Percentiles rank a stretch among this genome's conserved stretches.
phyloP scores from a whole-genome alignment of 2,888 invertebrate species.

The Hemithea aestivaria region DNA sequence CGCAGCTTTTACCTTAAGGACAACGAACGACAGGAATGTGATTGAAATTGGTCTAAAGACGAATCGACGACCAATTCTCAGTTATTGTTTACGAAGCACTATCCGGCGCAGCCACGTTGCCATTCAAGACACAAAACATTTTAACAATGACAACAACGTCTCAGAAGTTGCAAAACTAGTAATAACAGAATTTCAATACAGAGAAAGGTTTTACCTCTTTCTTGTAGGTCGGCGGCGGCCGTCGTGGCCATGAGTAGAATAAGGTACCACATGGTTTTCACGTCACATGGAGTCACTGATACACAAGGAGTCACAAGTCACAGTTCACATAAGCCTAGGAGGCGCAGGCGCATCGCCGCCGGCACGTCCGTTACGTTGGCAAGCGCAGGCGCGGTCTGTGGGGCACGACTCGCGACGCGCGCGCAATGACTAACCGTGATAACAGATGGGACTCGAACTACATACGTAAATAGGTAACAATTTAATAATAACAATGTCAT shows the following conservation, averaged over 20 bases:
- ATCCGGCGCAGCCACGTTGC: too few species aligned
- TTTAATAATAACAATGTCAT: too few species aligned
- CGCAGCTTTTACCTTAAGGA: too few species aligned
- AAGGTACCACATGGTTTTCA: constrained; percentile 55
- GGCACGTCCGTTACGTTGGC: constrained; percentile 53
- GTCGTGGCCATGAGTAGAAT: constrained; percentile 38
- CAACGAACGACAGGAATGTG: too few species aligned
- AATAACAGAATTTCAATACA: constrained; percentile 2
- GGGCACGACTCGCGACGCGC: constrained; percentile 21
- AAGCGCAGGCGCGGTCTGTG: constrained; percentile 41
- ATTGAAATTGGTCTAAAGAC: too few species aligned
- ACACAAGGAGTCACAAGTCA: constrained; percentile 9
- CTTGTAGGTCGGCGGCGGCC: constrained; percentile 55
- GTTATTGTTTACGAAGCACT: constrained; percentile 1
- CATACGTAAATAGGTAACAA: too few species aligned
- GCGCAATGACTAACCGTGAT: constrained; percentile 1
- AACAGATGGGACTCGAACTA: constrained; percentile 23
- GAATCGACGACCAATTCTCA: too few species aligned
- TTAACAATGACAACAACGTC: not conserved
- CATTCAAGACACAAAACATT: too few species aligned
- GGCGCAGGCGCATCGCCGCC: constrained; percentile 14
- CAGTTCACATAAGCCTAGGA: constrained; percentile 6
- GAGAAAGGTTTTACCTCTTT: constrained; percentile 54
- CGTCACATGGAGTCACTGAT: constrained; percentile 38
- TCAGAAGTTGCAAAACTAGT: not conserved